Evolutionary conservation across 2,888 invertebrate genomes (phyloP).

Genomic region (Cerastis leucographa): DNA sequence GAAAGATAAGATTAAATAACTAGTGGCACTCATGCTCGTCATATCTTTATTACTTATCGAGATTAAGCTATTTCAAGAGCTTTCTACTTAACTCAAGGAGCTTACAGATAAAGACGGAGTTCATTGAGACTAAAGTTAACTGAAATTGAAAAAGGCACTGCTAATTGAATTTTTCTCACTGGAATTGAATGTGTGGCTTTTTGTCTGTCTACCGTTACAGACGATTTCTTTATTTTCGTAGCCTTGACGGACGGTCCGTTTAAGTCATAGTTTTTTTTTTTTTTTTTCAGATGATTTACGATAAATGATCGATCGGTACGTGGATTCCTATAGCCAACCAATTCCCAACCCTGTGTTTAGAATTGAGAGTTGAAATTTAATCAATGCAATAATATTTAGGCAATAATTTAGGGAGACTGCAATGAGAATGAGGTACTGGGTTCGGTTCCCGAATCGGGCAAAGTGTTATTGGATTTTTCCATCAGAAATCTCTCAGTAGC

Average conservation of each 20-base stretch:
- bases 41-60: slow-evolving; percentile 44
- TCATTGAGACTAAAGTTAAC: slow-evolving; percentile 17
- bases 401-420: neutral
- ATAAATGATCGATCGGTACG: neutral
- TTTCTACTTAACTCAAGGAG: slow-evolving; percentile 54
- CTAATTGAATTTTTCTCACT: slow-evolving; percentile 20
- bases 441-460: too few relatives aligned
- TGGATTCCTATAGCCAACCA: too few relatives aligned
- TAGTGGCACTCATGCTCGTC: slow-evolving; percentile 35
- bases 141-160: slow-evolving; percentile 23
- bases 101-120: slow-evolving; percentile 36
- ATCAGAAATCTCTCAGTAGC: too few relatives aligned
- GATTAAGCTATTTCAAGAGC: slow-evolving; percentile 43
- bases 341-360: too few relatives aligned
- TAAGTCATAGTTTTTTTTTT: neutral
- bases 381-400: neutral
- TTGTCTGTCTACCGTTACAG: neutral
- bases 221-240: neutral
- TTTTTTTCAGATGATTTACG: neutral
- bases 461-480: too few relatives aligned
- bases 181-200: slow-evolving; percentile 1
- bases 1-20: slow-evolving; percentile 48
- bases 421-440: too few relatives aligned
- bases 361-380: neutral
- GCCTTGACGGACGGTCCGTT: too few relatives aligned